phyloP scores from a whole-genome alignment of 2,113 vertebrate genomes.

The Lathamus discolor region DNA sequence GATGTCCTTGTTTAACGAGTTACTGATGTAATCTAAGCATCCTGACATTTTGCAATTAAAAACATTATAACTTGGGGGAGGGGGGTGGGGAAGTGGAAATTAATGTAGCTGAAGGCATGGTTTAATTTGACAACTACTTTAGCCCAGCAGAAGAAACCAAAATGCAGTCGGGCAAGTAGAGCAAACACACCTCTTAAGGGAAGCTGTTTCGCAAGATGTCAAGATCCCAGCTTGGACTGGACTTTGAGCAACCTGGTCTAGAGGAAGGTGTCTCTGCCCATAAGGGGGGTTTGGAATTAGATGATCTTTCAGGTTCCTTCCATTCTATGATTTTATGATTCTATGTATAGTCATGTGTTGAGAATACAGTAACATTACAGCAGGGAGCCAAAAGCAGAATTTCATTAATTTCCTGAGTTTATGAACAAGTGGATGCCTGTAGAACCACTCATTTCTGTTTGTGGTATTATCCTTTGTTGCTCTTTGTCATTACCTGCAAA shows the following conservation, averaged over 20 bases:
- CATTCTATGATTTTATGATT: background rate
- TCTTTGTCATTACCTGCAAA: background rate
- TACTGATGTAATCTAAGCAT: slow-evolving; percentile 8
- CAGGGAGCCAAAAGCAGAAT: background rate
- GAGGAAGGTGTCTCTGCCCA: background rate
- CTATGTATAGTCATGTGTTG: background rate
- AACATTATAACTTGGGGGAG: fast-evolving
- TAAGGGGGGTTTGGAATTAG: background rate
- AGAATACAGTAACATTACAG: background rate
- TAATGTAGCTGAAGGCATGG: background rate
- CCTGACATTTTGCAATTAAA: background rate
- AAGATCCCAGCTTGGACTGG: background rate
- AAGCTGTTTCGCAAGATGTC: background rate
- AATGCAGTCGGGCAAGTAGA: background rate
- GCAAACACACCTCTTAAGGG: background rate
- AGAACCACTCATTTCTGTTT: background rate
- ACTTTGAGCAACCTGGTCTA: background rate
- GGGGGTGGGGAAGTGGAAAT: background rate
- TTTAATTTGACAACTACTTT: slow-evolving; percentile 26
- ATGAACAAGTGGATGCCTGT: background rate
- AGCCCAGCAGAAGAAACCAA: background rate
- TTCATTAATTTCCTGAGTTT: background rate
- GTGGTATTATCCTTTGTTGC: background rate
- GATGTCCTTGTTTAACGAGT: background rate
- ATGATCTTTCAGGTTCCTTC: background rate